Percentiles rank a stretch among this genome's conserved stretches.
These are phyloP conservation scores for Acinonyx jubatus DNA, from an alignment of 2,113 vertebrate genomes.

Conservation along the genomic window DNA sequence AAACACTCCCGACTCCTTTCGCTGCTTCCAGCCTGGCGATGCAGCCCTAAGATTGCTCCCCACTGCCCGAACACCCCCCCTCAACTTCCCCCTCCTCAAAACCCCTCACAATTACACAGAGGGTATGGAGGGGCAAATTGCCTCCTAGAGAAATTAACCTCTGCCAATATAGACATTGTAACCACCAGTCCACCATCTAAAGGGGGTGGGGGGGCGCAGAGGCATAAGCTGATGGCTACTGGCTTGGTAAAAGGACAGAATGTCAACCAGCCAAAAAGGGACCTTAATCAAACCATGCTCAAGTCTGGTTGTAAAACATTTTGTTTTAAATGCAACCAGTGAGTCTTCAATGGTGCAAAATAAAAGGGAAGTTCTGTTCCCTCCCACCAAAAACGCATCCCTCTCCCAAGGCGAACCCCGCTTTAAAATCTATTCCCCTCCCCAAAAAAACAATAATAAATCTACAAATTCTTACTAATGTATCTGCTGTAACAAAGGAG, in stretches of 20 bases:
- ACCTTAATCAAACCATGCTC: conserved; percentile 73
- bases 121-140: conserved; percentile 52
- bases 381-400: conserved; percentile 53
- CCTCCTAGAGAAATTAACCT: conserved; percentile 58
- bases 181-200: neutral
- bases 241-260: conserved; percentile 62
- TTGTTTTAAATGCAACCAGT: conserved; percentile 64
- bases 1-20: neutral
- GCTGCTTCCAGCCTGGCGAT: conserved; percentile 3
- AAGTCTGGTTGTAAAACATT: conserved; percentile 71
- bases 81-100: conserved; percentile 55
- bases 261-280: conserved; percentile 48
- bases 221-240: neutral
- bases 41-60: conserved; percentile 16
- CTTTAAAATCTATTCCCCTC: conserved; percentile 37
- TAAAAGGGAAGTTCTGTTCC: conserved; percentile 40
- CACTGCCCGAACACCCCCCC: neutral
- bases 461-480: conserved; percentile 85
- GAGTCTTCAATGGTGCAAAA: conserved; percentile 62
- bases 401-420: conserved; percentile 31
- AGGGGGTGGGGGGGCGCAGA: neutral
- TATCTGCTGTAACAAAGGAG: conserved; percentile 87
- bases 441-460: conserved; percentile 70
- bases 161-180: conserved; percentile 21
- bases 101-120: conserved; percentile 63